Base-by-base conservation (phyloP, 2,888 invertebrate species). In the Syritta pipiens region DNA sequence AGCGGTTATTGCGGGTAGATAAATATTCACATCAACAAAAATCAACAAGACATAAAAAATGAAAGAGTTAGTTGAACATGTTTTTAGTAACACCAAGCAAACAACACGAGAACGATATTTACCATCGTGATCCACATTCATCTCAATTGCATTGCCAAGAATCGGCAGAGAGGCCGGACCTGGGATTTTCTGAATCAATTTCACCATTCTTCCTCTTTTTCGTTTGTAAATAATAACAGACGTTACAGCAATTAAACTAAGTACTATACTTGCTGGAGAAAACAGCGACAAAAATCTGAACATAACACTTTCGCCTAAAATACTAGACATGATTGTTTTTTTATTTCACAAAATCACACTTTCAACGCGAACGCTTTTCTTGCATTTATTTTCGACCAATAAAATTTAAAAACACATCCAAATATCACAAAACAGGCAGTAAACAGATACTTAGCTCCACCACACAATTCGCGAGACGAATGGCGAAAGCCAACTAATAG, bases 91-190 rank as follows among this genome's bases (percentile, higher is more conserved):
- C 62, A 63, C 30, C 3, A 17, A 14, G 9, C 6, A 40, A 19
- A 5, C 10, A n/a, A 32, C 7, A 12, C 20, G 20, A 17, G 7
- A 14, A 37, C 14, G 7, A 14, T 17, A 7, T 10, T 89, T 85
- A 91, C 92, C 92, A 84, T 91, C 91, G 81, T 91, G 91, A 84
- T 91, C 91, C 26, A 90, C 90, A 84, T 91, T 90, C 81, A 92
- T 88, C 84, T 92, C 91, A 53, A 91, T 89, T 19, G 91, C 89
- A 86, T 93, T 89, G 35, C 93, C 93, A 62, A 93, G 84, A 10
- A 93, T 83, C 0, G 92, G 93, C 55, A 91, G 84, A 2, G 90
- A 88, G 1, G 89, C 88, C 7, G 92, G 92, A 49, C 92, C 92
- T 5, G 91, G 92, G 60, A 93, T 90, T 84, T 89, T 89, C 40